Evolutionary conservation across 2,113 vertebrate species (phyloP).

Genomic region (Crotalus horridus): DNA sequence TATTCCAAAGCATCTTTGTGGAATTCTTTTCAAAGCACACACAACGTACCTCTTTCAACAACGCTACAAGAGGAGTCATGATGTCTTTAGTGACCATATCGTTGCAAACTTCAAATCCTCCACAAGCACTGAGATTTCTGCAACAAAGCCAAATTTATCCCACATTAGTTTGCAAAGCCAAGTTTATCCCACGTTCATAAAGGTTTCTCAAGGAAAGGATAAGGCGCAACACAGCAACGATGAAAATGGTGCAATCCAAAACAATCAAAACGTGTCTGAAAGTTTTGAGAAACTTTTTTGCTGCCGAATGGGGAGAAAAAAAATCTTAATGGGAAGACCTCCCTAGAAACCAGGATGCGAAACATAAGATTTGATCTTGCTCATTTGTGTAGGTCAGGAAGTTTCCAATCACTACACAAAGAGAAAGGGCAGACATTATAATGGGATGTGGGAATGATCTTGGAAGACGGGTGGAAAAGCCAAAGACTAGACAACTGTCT

Average conservation of each 20-base stretch:
- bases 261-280: not conserved
- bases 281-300: not conserved
- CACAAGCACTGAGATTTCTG: constrained; percentile 95
- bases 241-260: not conserved
- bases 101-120: constrained; percentile 91
- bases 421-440: not conserved
- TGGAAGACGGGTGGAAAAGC: too few relatives aligned
- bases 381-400: not conserved
- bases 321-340: not conserved
- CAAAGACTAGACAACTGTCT: too few relatives aligned
- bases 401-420: not conserved
- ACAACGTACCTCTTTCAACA: constrained; percentile 84
- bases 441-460: not conserved
- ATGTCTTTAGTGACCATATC: constrained; percentile 93
- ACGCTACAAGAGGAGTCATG: constrained; percentile 88
- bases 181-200: not conserved
- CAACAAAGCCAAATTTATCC: not conserved
- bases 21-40: not conserved
- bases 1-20: not conserved
- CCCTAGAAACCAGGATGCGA: not conserved
- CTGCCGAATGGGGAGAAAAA: not conserved
- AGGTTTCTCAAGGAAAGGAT: not conserved
- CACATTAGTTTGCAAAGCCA: not conserved
- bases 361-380: not conserved
- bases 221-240: not conserved